Conservation (phyloP, 64 coral and sea anemone genomes). For the Montipora capricornis region DNA sequence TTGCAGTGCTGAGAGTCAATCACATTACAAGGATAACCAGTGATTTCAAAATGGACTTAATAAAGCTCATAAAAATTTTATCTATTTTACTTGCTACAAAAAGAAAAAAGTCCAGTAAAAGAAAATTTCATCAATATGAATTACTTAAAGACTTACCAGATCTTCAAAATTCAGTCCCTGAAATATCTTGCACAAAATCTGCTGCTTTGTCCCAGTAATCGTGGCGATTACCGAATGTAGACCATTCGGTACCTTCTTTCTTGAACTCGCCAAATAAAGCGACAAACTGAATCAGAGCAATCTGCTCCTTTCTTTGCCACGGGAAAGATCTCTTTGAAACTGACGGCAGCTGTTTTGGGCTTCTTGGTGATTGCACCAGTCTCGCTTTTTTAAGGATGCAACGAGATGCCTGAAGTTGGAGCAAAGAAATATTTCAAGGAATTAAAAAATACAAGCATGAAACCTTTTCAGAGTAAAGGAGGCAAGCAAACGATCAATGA, state of each 20-base stretch:
- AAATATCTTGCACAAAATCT: conserved; percentile 6
- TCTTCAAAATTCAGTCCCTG: background rate
- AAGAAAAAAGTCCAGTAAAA: background rate
- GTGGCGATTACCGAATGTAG: background rate
- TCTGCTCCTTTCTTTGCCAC: background rate
- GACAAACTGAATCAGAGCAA: background rate
- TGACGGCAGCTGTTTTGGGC: background rate
- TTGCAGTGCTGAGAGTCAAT: too few relatives aligned
- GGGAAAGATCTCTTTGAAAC: background rate
- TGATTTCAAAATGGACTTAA: too few relatives aligned
- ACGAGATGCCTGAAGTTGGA: background rate
- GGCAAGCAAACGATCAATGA: too few relatives aligned
- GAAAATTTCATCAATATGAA: background rate
- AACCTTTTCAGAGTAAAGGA: too few relatives aligned
- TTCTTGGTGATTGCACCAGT: background rate
- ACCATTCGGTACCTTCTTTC: conserved; percentile 22
- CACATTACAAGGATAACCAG: too few relatives aligned
- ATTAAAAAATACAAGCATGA: too few relatives aligned
- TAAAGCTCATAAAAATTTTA: too few relatives aligned
- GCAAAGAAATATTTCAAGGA: too few relatives aligned
- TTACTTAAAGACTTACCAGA: background rate
- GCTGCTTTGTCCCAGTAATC: conserved; percentile 1
- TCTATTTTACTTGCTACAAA: too few relatives aligned
- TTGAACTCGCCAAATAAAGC: conserved; percentile 17
- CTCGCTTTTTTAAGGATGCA: background rate